Evolutionary conservation across 30 jellyfish, hydroid and myxozoan genomes (phyloP).

Genomic region (Morbakka virulenta): DNA sequence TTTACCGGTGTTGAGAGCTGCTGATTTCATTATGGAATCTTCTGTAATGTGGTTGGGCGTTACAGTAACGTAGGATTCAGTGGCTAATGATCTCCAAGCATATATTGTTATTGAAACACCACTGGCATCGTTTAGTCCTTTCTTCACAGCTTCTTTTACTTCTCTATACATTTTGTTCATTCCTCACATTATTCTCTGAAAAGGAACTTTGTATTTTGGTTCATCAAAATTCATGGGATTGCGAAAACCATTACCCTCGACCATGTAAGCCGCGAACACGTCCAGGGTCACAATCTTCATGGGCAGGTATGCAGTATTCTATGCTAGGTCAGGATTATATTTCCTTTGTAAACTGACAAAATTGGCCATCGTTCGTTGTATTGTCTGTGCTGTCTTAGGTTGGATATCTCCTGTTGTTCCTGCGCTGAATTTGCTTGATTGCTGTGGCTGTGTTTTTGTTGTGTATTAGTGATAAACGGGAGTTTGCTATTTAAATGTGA

Average conservation of each 20-base stretch:
- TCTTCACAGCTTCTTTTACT: conserved; percentile 10
- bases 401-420: conserved; percentile 1
- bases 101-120: conserved; percentile 43
- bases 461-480: no score
- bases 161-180: conserved; percentile 33
- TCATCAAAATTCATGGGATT: conserved; percentile 12
- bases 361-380: conserved; percentile 44
- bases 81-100: no score
- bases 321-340: conserved; percentile 23
- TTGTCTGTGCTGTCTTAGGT: conserved; percentile 2
- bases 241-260: conserved; percentile 56
- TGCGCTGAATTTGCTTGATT: no score
- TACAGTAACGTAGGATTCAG: no score
- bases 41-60: conserved; percentile 30
- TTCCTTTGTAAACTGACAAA: no score
- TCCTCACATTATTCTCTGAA: conserved; percentile 36
- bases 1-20: conserved; percentile 37
- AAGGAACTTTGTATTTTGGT: conserved; percentile 52
- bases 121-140: conserved; percentile 6
- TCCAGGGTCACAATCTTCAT: conserved; percentile 49
- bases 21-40: conserved; percentile 32
- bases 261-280: conserved; percentile 52
- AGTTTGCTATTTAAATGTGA: no score
- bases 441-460: no score
- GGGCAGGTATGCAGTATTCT: conserved; percentile 8